These are phyloP conservation scores for Alosa sapidissima DNA, from an alignment of 2,797 vertebrate species.

Conservation along the genomic window DNA sequence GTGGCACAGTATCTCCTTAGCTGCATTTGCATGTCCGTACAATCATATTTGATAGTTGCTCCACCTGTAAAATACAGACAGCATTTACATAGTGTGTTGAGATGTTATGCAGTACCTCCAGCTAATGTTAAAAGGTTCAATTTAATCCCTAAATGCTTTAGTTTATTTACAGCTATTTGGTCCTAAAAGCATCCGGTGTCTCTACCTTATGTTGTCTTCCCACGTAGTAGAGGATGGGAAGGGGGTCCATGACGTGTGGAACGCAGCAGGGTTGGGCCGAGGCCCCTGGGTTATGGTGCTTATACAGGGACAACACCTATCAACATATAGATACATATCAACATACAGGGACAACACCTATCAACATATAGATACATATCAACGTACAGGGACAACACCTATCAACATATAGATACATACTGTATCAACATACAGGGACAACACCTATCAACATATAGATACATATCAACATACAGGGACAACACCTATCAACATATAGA, in stretches of 20 bases:
- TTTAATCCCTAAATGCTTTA: too few relatives aligned
- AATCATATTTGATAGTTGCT: slow-evolving; percentile 91
- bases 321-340: not conserved
- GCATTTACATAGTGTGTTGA: not conserved
- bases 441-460: too few relatives aligned
- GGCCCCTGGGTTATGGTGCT: slow-evolving; percentile 90
- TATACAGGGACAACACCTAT: slow-evolving; percentile 89
- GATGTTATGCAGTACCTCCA: not conserved
- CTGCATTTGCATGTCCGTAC: slow-evolving; percentile 91
- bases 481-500: too few relatives aligned
- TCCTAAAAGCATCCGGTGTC: not conserved
- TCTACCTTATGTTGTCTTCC: slow-evolving; percentile 80
- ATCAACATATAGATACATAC: too few relatives aligned
- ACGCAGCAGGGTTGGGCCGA: slow-evolving; percentile 92
- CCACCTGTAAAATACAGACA: slow-evolving; percentile 72
- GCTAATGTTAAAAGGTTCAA: too few relatives aligned
- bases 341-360: too few relatives aligned
- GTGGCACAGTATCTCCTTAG: slow-evolving; percentile 63
- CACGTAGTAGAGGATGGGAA: slow-evolving; percentile 89
- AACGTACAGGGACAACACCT: too few relatives aligned
- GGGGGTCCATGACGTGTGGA: slow-evolving; percentile 81
- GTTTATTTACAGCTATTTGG: too few relatives aligned
- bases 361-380: too few relatives aligned
- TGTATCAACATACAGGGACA: too few relatives aligned
- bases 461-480: too few relatives aligned